Evolutionary conservation across 2,888 invertebrate species (phyloP), one percentile per base, ranked within the genome.

Genomic region (Trichopoda pennipes): DNA sequence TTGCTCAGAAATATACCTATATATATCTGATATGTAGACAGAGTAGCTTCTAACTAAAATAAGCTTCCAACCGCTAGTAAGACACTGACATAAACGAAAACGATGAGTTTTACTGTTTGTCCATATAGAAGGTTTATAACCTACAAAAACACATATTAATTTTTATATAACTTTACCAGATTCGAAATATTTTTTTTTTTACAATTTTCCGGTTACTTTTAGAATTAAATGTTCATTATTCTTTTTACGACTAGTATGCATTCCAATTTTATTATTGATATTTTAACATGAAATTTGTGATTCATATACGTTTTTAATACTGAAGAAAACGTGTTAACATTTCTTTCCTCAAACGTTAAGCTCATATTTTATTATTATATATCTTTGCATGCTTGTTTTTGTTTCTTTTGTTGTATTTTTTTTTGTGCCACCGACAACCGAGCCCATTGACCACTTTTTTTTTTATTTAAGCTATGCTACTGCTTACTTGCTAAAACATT

Each of bases 241-340:
- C 42, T 53, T 72, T 69, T 72, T 61, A 23, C 63, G 68, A 68
- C 68, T 61, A 80, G 42, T 68, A 72, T 76, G 76, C 80, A 73
- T 81, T 68, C 66, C 64, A 58, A 58, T 58, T 73, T 81, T 69
- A 64, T 63, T 58, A 64, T 70, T 79, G 55, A 70, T 82, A 75
- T 47, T 72, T 82, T 72, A 68, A 68, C 70, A 75, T 75, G 78
- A 75, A 82, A 82, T 79, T 78, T 82, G 75, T 82, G 82, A 82
- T 72, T 82, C 82, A 82, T 79, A 79, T 75, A 70, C 82, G 68
- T 56, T 82, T n/a, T 82, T 68, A 75, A 82, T 72, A 47, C 70
- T 47, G 75, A 61, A 55, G 75, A 75, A 69, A 82, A 82, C 82
- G 82, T 79, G 82, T 82, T 82, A 82, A 79, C 82, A 82, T 82